These are phyloP conservation scores for Tyria jacobaeae DNA, from an alignment of 2,888 invertebrate genomes.

Conservation along the genomic window DNA sequence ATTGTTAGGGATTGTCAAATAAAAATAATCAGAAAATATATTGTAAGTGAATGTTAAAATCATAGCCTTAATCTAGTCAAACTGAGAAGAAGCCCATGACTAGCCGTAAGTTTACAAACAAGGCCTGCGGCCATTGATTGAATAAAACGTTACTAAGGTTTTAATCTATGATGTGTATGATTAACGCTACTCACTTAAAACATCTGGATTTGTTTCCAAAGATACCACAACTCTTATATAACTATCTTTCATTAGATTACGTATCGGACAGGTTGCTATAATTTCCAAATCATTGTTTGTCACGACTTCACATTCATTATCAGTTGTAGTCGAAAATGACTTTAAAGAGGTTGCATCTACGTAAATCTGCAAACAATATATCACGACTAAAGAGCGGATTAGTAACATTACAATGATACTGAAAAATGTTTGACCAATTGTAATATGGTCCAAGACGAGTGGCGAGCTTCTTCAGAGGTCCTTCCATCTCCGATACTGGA, in stretches of 20 bases:
- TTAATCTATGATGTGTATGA: not conserved
- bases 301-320: not conserved
- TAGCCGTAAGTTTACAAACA: no score
- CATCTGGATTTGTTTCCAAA: constrained; percentile 8
- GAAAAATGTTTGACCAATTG: no score
- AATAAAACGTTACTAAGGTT: not conserved
- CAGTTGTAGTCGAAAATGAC: not conserved
- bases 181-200: constrained; percentile 10
- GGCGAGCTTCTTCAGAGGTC: no score
- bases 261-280: constrained; percentile 6
- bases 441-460: no score
- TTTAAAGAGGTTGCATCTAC: not conserved
- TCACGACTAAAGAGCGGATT: not conserved
- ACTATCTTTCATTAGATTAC: constrained; percentile 12
- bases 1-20: no score
- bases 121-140: no score
- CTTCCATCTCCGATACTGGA: no score
- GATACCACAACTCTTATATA: constrained; percentile 2
- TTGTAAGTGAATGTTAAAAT: no score
- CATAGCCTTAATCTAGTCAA: no score
- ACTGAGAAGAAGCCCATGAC: not conserved
- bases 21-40: no score
- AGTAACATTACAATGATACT: no score
- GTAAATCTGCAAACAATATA: not conserved
- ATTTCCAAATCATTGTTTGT: not conserved